These are phyloP conservation scores for Heliconius ethilla DNA, from an alignment of 2,888 invertebrate genomes.

Conservation along the genomic window DNA sequence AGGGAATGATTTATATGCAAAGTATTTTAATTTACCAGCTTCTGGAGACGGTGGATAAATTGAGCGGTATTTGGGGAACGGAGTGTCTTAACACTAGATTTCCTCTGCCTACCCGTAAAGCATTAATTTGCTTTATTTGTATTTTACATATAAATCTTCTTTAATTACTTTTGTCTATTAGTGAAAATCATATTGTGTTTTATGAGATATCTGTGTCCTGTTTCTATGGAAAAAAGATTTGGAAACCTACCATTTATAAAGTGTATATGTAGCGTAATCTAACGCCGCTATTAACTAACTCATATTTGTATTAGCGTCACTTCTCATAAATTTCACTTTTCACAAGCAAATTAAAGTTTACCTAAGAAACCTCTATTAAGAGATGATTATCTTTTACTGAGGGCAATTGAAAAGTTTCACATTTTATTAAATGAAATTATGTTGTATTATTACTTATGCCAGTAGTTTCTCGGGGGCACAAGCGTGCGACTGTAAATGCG, in stretches of 20 bases:
- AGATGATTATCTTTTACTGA: constrained; percentile 5
- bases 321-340: background rate
- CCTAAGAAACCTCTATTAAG: background rate
- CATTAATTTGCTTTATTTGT: no score
- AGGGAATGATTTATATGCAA: no score
- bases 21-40: no score
- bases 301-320: background rate
- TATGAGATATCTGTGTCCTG: background rate
- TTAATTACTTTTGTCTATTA: no score
- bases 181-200: no score
- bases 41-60: background rate
- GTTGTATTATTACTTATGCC: background rate
- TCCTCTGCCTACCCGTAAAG: no score
- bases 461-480: background rate
- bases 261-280: background rate
- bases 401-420: background rate
- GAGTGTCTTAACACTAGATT: background rate
- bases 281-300: no score
- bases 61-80: background rate
- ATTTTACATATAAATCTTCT: no score
- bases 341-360: background rate
- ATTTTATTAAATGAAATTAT: constrained; percentile 7
- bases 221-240: no score
- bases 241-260: no score
- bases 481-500: no score